Evolutionary conservation across 2,113 vertebrate genomes (phyloP), one percentile per base, ranked within the genome.

Genomic region (Corapipo altera): DNA sequence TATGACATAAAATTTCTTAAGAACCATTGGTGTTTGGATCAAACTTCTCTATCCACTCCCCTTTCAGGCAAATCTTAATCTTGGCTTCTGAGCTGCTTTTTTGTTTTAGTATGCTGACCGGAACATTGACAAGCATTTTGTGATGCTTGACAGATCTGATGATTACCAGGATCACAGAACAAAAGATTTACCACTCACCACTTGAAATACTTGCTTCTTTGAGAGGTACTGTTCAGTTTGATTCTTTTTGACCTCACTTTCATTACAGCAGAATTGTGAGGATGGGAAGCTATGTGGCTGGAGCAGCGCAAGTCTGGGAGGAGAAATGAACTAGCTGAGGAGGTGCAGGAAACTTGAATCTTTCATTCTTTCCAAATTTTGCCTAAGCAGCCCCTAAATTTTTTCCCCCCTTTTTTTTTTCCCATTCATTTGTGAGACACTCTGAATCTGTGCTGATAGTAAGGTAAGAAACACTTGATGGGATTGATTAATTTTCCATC

Each of bases 111-210:
- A 35, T 70, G 52, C 51, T 97, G 66, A 90, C 12, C 3, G 95
- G 75, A 93, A 69, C 52, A 33, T 37, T 89, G 51, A 28, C 82
- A 52, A 54, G 39, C 35, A 13, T 76, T 74, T 91, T 93, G 49
- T 86, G 72, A 62, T 72, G 55, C 48, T 52, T 70, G 58, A 87
- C 62, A 88, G 92, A 73, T 73, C 55, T 85, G 89, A 70, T 73
- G 62, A 81, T 89, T 65, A 70, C 49, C 52, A 94, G 35, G 49
- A 95, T 95, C 78, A 91, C 52, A 85, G 80, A 96, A 91, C 18
- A 94, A 83, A 93, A 77, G 71, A 35, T 57, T 54, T 81, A 46
- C 39, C 33, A 15, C 48, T 95, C 5, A 3, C 30, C 78, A 66
- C 37, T 93, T 93, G 88, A 72, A 92, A 79, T 77, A 51, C 35